Conservation (phyloP, 2,113 vertebrate species). For the Neopipo cinnamomea region DNA sequence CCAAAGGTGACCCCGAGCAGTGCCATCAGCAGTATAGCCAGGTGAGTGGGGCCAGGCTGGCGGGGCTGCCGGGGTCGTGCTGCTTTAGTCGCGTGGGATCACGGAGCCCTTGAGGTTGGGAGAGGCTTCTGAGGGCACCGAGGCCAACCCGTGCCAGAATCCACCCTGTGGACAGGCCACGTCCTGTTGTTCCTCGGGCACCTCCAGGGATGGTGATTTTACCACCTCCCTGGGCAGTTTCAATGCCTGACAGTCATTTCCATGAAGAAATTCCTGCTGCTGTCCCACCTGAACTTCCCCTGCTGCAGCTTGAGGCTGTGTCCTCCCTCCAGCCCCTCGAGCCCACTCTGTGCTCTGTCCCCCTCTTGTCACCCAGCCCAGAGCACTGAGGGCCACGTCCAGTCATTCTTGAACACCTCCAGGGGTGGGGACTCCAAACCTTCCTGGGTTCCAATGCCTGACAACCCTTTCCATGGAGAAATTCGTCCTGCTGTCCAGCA, state of each 20-base stretch:
- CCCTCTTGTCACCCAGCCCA: no score
- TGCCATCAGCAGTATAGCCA: slow-evolving; percentile 87
- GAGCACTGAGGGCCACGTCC: no score
- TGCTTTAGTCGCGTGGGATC: neutral
- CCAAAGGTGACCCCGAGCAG: slow-evolving; percentile 90
- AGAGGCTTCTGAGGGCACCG: no score
- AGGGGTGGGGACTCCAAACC: no score
- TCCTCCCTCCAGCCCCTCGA: neutral
- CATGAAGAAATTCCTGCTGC: neutral
- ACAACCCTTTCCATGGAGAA: neutral
- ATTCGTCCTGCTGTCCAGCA: neutral
- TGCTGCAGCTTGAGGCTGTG: neutral
- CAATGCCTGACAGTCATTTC: neutral
- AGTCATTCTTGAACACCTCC: no score
- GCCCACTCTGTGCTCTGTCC: no score
- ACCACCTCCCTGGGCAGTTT: neutral
- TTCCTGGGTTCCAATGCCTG: no score
- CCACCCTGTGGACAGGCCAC: neutral
- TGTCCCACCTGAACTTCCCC: no score
- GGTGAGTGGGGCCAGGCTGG: slow-evolving; percentile 57
- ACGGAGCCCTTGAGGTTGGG: rapidly evolving
- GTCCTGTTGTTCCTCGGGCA: neutral
- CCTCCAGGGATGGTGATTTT: neutral
- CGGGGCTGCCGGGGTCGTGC: neutral
- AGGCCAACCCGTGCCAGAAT: neutral